These are phyloP conservation scores for Rhyacichthys aspro DNA, from an alignment of 2,797 vertebrate genomes.

Conservation along the genomic window DNA sequence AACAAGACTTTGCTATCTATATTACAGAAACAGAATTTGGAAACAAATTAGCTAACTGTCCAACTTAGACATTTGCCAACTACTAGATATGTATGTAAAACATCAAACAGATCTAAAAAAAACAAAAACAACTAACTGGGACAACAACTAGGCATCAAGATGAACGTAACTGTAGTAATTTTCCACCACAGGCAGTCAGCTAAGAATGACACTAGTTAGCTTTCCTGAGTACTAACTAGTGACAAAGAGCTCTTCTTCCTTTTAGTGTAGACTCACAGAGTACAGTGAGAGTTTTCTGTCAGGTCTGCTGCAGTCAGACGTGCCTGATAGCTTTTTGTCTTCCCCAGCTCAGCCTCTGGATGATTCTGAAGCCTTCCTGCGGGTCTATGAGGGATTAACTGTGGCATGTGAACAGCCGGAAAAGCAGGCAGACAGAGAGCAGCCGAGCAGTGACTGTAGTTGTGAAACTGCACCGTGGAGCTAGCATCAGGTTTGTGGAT, in stretches of 20 bases:
- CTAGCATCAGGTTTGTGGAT: slow-evolving; percentile 1
- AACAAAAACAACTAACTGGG: too few species aligned
- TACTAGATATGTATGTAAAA: too few species aligned
- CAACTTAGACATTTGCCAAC: too few species aligned
- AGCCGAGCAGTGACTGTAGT: slow-evolving; percentile 31
- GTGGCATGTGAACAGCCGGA: slow-evolving; percentile 47
- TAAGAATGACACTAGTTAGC: neutral
- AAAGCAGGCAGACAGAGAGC: slow-evolving; percentile 40
- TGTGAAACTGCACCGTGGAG: slow-evolving; percentile 14
- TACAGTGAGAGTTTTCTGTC: slow-evolving; percentile 23
- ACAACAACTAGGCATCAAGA: too few species aligned
- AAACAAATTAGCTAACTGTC: too few species aligned
- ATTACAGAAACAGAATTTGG: too few species aligned
- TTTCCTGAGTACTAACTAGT: neutral
- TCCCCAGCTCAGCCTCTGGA: slow-evolving; percentile 43
- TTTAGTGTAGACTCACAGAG: slow-evolving; percentile 7
- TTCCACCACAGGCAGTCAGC: neutral
- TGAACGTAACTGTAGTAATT: too few species aligned
- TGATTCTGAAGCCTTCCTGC: slow-evolving; percentile 47
- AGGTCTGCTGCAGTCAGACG: slow-evolving; percentile 25
- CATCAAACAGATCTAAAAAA: too few species aligned
- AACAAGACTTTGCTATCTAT: too few species aligned
- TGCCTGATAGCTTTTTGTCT: slow-evolving; percentile 43
- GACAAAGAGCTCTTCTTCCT: neutral
- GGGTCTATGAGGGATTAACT: slow-evolving; percentile 51